phyloP scores from a whole-genome alignment of 1,140 invertebrate species.

The Drosophila grimshawi region DNA sequence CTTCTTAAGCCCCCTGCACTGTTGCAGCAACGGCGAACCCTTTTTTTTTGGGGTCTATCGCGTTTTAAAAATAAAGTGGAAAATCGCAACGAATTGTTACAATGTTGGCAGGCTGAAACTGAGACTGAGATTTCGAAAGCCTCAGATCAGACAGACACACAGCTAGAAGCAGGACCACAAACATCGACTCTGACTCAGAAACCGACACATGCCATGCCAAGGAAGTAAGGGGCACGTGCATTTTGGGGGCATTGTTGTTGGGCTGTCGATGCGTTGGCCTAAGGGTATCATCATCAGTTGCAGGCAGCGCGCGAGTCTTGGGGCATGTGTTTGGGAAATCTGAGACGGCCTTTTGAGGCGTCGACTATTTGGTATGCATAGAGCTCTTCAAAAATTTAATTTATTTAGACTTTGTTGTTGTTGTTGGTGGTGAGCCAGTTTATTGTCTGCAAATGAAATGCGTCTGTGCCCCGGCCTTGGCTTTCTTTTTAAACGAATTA shows the following conservation, averaged over 20 bases:
- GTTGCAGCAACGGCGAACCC: neutral
- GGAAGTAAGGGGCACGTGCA: slow-evolving; percentile 50
- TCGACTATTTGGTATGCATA: slow-evolving; percentile 76
- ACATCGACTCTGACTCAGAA: neutral
- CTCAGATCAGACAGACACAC: slow-evolving; percentile 23
- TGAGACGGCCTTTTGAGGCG: slow-evolving; percentile 44
- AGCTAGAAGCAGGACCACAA: slow-evolving; percentile 11
- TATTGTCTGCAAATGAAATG: slow-evolving; percentile 80
- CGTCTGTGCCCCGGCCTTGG: slow-evolving; percentile 45
- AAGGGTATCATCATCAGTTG: slow-evolving; percentile 26
- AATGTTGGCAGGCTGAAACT: slow-evolving; percentile 42
- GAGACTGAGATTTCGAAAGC: slow-evolving; percentile 9
- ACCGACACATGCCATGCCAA: neutral
- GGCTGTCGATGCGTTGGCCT: slow-evolving; percentile 30
- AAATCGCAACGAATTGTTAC: slow-evolving; percentile 80
- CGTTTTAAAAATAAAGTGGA: slow-evolving; percentile 70
- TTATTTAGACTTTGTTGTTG: slow-evolving; percentile 68
- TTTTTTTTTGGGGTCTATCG: slow-evolving; percentile 43
- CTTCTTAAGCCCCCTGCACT: neutral
- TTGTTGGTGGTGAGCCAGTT: slow-evolving; percentile 47
- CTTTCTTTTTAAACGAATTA: slow-evolving; percentile 77
- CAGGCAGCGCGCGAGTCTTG: slow-evolving; percentile 15
- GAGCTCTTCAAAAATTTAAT: slow-evolving; percentile 78
- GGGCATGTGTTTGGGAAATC: slow-evolving; percentile 67
- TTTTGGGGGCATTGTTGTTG: slow-evolving; percentile 36